These are phyloP conservation scores for Solea senegalensis DNA, from an alignment of 2,113 vertebrate genomes.

Conservation along the genomic window DNA sequence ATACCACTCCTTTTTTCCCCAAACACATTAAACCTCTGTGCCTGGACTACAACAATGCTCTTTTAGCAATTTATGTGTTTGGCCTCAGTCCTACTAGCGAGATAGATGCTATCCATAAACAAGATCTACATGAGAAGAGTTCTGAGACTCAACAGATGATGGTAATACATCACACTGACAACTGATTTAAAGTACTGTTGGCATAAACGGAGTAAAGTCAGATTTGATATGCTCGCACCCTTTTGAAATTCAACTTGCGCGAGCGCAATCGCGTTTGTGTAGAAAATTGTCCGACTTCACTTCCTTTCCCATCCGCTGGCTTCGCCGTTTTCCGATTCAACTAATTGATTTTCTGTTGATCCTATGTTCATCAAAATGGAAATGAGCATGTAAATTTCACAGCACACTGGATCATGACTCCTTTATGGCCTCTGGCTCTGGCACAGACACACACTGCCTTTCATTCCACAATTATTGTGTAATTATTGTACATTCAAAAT, in stretches of 20 bases:
- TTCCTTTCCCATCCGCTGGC: constrained; percentile 24
- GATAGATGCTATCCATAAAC: constrained; percentile 38
- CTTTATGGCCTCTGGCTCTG: constrained; percentile 39
- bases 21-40: not conserved
- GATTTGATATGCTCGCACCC: constrained; percentile 24
- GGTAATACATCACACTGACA: constrained; percentile 44
- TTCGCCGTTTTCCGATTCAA: constrained; percentile 45
- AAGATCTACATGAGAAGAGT: constrained; percentile 34
- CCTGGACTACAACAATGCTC: not conserved
- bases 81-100: constrained; percentile 6
- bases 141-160: constrained; percentile 30
- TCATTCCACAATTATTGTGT: constrained; percentile 42
- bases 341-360: constrained; percentile 77
- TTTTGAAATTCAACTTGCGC: constrained; percentile 28
- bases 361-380: constrained; percentile 78
- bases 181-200: constrained; percentile 23
- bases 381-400: constrained; percentile 73
- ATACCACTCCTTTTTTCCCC: not conserved
- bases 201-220: constrained; percentile 43
- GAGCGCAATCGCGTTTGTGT: constrained; percentile 29
- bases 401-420: constrained; percentile 61
- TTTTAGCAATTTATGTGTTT: constrained; percentile 18
- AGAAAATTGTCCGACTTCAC: constrained; percentile 35
- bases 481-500: constrained; percentile 63
- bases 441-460: constrained; percentile 28